Evolutionary conservation across 2,888 invertebrate genomes (phyloP).

Genomic region (Blastobasis adustella): DNA sequence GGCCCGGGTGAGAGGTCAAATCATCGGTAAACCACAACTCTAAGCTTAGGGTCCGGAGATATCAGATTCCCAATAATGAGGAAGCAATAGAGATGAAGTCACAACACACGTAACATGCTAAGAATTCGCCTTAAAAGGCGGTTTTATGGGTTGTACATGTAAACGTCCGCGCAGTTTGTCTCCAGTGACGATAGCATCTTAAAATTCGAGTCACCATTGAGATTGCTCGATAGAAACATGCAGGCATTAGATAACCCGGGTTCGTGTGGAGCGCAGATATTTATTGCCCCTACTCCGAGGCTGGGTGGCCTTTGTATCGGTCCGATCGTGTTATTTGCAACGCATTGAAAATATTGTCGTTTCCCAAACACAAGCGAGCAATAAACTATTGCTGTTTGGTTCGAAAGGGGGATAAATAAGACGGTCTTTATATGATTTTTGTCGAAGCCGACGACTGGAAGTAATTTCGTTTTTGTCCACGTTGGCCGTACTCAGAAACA

Average conservation of each 20-base stretch:
- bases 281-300: slow-evolving; percentile 34
- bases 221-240: slow-evolving; percentile 35
- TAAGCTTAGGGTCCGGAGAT: too few species aligned
- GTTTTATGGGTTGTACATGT: slow-evolving; percentile 25
- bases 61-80: slow-evolving; percentile 4
- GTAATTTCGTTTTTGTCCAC: too few species aligned
- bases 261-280: slow-evolving; percentile 25
- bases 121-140: slow-evolving; percentile 17
- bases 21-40: too few species aligned
- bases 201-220: slow-evolving; percentile 26
- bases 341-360: too few species aligned
- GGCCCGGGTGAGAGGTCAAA: too few species aligned
- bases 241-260: slow-evolving; percentile 38
- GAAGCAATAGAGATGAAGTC: slow-evolving; percentile 12
- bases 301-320: slow-evolving; percentile 39
- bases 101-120: slow-evolving; percentile 14
- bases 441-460: too few species aligned
- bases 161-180: slow-evolving; percentile 37
- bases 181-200: slow-evolving; percentile 31
- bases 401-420: too few species aligned
- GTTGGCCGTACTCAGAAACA: too few species aligned
- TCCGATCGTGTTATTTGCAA: slow-evolving; percentile 6
- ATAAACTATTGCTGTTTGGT: too few species aligned
- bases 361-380: too few species aligned
- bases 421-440: too few species aligned